These are phyloP conservation scores for Arrhopalites spinosus DNA, from an alignment of 2,888 invertebrate genomes.

Conservation along the genomic window DNA sequence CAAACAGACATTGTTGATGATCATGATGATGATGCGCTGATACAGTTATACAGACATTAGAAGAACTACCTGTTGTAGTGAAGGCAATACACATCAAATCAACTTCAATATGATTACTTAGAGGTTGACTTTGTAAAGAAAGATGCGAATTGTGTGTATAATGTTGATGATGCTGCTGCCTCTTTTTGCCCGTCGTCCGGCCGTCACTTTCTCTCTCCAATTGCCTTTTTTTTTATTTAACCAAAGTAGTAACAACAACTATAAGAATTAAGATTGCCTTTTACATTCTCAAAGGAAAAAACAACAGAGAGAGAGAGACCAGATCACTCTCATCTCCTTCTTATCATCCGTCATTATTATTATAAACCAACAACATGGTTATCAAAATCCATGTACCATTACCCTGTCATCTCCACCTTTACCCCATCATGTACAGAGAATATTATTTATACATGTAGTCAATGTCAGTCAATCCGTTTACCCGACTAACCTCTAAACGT, in stretches of 20 bases:
- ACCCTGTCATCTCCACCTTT: neutral
- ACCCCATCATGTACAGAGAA: neutral
- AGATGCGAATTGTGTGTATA: neutral
- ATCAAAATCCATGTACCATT: neutral
- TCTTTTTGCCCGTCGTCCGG: neutral
- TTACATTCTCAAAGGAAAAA: neutral
- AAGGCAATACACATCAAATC: constrained; percentile 5
- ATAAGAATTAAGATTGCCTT: neutral
- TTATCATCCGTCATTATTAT: constrained; percentile 17
- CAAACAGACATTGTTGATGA: neutral
- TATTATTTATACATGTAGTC: neutral
- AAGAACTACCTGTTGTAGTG: neutral
- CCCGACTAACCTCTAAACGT: too few species aligned
- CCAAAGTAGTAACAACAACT: neutral
- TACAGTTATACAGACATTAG: too few species aligned
- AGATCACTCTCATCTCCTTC: constrained; percentile 1
- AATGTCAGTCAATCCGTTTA: neutral
- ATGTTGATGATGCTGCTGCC: too few species aligned
- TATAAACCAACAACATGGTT: neutral
- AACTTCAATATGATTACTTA: neutral
- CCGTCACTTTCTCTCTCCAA: constrained; percentile 30
- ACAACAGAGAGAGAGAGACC: neutral
- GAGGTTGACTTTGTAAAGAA: neutral
- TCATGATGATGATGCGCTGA: neutral
- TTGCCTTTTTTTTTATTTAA: constrained; percentile 17